Conservation (phyloP, 1,140 invertebrate species). For the Polypedilum pembai region DNA sequence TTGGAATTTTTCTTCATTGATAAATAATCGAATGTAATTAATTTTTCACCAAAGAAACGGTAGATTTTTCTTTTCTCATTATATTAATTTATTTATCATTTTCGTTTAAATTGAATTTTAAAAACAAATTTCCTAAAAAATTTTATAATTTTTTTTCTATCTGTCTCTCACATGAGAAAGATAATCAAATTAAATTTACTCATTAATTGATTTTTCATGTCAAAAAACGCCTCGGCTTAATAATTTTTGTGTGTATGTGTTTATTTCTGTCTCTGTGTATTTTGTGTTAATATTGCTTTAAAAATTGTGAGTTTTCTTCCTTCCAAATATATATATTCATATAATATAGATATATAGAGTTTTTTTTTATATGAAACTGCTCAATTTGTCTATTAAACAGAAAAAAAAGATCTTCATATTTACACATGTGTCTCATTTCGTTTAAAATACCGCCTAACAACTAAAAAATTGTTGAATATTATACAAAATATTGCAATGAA, state of each 20-base stretch:
- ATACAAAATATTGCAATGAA: neutral
- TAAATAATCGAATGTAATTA: neutral
- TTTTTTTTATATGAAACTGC: constrained; percentile 9
- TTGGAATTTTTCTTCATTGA: neutral
- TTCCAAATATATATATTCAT: constrained; percentile 9
- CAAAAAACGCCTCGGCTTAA: neutral
- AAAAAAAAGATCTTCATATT: neutral
- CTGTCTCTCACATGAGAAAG: neutral
- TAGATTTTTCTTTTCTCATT: constrained; percentile 6
- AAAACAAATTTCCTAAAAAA: neutral
- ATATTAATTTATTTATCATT: neutral
- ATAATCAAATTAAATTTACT: neutral
- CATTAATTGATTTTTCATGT: constrained; percentile 22
- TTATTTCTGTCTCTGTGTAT: too few species aligned
- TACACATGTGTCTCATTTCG: neutral
- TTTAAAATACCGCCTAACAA: neutral
- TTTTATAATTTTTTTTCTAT: neutral
- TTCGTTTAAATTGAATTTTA: constrained; percentile 19
- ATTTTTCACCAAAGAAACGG: constrained; percentile 3
- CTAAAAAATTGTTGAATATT: neutral
- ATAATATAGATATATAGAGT: neutral
- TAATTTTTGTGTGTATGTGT: neutral
- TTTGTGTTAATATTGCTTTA: constrained; percentile 23
- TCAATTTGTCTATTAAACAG: constrained; percentile 25
- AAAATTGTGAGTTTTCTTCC: constrained; percentile 11